phyloP scores from a whole-genome alignment of 2,888 invertebrate genomes.

The Epirrhoe alternata region DNA sequence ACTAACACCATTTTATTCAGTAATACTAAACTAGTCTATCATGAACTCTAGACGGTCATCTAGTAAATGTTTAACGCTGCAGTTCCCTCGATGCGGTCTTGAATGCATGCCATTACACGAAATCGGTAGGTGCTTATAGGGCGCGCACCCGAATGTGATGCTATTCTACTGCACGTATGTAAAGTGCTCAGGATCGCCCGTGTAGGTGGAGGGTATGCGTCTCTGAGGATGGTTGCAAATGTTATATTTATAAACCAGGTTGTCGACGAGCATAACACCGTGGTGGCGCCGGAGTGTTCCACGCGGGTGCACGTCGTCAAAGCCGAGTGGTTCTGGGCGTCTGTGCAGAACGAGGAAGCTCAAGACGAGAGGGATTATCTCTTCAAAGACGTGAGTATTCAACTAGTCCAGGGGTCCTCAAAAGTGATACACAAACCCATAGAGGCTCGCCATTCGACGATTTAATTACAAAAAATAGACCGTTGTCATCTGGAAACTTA shows the following conservation, averaged over 20 bases:
- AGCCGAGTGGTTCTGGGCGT: slow-evolving; percentile 99
- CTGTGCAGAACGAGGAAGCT: slow-evolving; percentile 97
- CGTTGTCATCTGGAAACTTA: no score
- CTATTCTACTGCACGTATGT: slow-evolving; percentile 42
- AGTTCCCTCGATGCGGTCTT: slow-evolving; percentile 49
- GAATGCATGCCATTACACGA: slow-evolving; percentile 65
- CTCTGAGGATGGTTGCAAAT: slow-evolving; percentile 19
- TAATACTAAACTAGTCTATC: slow-evolving; percentile 73
- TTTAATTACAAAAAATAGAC: no score
- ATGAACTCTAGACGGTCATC: slow-evolving; percentile 55
- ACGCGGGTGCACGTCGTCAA: slow-evolving; percentile 91
- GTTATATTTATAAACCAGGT: slow-evolving; percentile 83
- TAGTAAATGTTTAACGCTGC: slow-evolving; percentile 39
- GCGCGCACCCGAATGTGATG: slow-evolving; percentile 49
- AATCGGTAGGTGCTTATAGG: slow-evolving; percentile 59
- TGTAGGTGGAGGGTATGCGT: slow-evolving; percentile 31
- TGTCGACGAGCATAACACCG: slow-evolving; percentile 92
- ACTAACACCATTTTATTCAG: slow-evolving; percentile 85
- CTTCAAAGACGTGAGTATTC: slow-evolving; percentile 91
- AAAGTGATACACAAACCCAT: no score
- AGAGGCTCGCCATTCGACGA: no score
- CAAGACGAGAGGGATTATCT: slow-evolving; percentile 96
- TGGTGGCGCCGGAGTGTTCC: slow-evolving; percentile 89
- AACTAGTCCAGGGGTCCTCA: not conserved
- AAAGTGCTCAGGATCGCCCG: slow-evolving; percentile 44